Base-by-base conservation (phyloP, 2,888 invertebrate species). In the Napeogenes sylphis region DNA sequence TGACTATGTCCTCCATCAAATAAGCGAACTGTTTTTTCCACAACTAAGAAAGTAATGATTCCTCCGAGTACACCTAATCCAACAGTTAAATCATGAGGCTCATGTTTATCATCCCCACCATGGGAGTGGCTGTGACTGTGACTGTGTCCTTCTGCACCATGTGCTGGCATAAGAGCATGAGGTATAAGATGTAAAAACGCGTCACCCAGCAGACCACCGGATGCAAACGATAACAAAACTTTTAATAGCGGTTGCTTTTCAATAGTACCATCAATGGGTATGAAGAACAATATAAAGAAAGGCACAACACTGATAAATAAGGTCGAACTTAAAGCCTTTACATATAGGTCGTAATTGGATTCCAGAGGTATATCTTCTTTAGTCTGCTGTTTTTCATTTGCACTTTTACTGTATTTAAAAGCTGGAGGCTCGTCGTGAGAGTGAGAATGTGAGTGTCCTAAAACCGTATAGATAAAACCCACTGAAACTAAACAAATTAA, bases 171-270 rank as follows among this genome's bases (percentile, higher is more conserved):
- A 38, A 95, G 92, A 56, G 99, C 98, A 85, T 99, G 99, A 1
- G 99, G 99, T 78, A 99, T 99, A 68, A 99, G 91, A 89, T 99
- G 99, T 5, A 99, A 92, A 84, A 99, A 99, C 0, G 99, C 99
- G 91, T 99, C 99, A 6, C 99, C 99, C 0, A 99, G 92, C 13
- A 99, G 92, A 55, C 99, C 98, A 54, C 98, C 98, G 2, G 98
- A 97, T 0, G 98, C 98, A 86, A 98, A 98, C 14, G 97, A 97
- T 55, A 98, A 85, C 56, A 98, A 91, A 65, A 99, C 93, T 88
- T 99, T 99, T 6, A 99, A 89, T 47, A 97, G 88, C 1, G 97
- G 95, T 81, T 96, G 94, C 81, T 96, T 95, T 75, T 96, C 95
- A 61, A 94, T 93, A 38, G 94, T 94, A 68, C 95, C 96, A 76